A percentile compares a stretch with the other conserved stretches of the same genome.
These are phyloP conservation scores for Epinephelus awoara DNA, from an alignment of 2,797 vertebrate genomes.

Conservation along the genomic window DNA sequence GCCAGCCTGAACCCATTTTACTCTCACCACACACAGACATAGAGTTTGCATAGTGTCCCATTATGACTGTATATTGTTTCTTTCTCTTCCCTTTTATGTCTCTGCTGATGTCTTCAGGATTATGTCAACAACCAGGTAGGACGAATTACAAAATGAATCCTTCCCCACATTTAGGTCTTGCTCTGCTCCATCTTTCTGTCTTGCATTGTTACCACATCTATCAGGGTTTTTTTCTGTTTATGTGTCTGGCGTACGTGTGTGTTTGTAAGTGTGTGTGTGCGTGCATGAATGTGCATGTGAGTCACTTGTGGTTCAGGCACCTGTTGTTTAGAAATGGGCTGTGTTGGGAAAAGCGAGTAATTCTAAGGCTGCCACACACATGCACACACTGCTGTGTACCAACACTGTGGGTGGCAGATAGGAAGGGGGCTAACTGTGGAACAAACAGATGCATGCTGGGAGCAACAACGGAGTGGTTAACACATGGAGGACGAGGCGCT, in stretches of 20 bases:
- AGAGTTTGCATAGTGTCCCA: background rate
- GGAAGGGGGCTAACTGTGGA: conserved; percentile 38
- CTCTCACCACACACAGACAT: conserved; percentile 1
- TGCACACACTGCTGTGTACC: conserved; percentile 17
- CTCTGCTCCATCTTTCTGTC: background rate
- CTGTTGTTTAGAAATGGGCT: conserved; percentile 66
- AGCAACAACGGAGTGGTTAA: conserved; percentile 42
- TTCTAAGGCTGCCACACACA: conserved; percentile 61
- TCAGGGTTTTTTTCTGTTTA: background rate
- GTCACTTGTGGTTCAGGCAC: conserved; percentile 47
- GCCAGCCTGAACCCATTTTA: background rate
- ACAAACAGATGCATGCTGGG: conserved; percentile 60
- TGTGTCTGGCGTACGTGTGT: conserved; percentile 1
- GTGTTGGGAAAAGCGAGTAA: conserved; percentile 42
- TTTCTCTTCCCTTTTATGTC: conserved; percentile 43
- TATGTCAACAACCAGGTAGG: conserved; percentile 78
- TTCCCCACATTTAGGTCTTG: background rate
- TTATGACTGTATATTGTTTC: conserved; percentile 16
- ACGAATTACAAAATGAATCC: background rate
- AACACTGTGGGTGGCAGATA: conserved; percentile 68
- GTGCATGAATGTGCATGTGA: background rate
- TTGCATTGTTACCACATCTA: background rate
- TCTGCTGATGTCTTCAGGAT: conserved; percentile 47
- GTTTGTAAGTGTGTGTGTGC: background rate
- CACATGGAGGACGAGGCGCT: conserved; percentile 9